Conservation (phyloP, 1,140 invertebrate species). For the Penaeus chinensis region DNA sequence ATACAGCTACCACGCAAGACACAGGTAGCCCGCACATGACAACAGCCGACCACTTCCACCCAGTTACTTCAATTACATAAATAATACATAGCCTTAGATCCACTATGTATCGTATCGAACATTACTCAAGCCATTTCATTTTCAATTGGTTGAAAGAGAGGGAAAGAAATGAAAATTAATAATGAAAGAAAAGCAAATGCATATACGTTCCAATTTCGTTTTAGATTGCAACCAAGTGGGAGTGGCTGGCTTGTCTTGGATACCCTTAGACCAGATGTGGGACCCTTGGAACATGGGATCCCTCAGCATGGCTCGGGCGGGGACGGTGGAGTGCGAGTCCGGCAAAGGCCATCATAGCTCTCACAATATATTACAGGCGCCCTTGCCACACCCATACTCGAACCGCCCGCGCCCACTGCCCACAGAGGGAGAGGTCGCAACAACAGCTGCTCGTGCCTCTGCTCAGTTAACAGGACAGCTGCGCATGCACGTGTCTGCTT, state of each 20-base stretch:
- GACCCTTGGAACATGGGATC: conserved; percentile 28
- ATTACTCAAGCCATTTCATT: too few species aligned
- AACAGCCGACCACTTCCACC: too few species aligned
- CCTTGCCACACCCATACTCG: conserved; percentile 36
- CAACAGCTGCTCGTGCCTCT: conserved; percentile 13
- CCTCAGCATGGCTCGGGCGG: conserved; percentile 35
- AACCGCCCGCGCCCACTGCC: conserved; percentile 20
- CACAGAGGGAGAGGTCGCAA: conserved; percentile 20
- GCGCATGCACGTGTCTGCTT: too few species aligned
- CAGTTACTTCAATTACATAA: too few species aligned
- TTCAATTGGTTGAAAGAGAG: too few species aligned
- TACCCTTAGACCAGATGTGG: conserved; percentile 6
- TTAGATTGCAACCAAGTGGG: conserved; percentile 19
- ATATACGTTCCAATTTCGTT: too few species aligned
- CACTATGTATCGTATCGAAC: too few species aligned
- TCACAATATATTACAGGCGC: conserved; percentile 49
- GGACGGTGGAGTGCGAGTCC: conserved; percentile 17
- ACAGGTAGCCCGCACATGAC: too few species aligned
- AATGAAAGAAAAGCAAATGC: too few species aligned
- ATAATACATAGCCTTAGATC: too few species aligned
- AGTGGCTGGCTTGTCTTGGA: not conserved
- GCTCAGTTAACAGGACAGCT: too few species aligned
- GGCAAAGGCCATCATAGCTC: conserved; percentile 45
- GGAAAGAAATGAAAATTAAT: too few species aligned
- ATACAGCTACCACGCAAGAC: conserved; percentile 15